A percentile compares a stretch with the other conserved stretches of the same genome.
phyloP scores from a whole-genome alignment of 2,888 invertebrate genomes.

The Malthinus seriepunctatus region DNA sequence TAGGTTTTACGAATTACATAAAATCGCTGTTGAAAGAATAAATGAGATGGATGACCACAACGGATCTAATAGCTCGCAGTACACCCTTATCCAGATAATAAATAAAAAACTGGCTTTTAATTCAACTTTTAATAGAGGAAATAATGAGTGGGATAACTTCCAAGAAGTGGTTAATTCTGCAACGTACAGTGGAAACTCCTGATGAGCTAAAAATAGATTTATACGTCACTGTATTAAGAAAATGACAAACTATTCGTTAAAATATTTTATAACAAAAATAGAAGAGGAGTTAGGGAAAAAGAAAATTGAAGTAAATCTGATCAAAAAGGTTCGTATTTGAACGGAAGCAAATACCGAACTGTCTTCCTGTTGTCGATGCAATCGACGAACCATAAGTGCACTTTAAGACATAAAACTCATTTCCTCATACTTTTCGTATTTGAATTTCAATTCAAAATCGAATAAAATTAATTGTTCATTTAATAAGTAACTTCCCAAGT shows the following conservation, averaged over 20 bases:
- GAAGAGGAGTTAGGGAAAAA: no score
- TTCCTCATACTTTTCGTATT: slow-evolving; percentile 21
- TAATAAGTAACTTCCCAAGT: no score
- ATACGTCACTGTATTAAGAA: not conserved
- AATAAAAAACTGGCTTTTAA: no score
- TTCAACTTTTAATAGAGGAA: no score
- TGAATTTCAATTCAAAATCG: slow-evolving; percentile 21
- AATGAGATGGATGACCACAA: no score
- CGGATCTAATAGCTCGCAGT: no score
- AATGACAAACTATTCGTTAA: no score
- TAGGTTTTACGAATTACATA: no score
- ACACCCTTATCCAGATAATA: no score
- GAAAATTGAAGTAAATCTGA: slow-evolving; percentile 31
- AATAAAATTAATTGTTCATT: not conserved
- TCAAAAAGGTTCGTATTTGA: slow-evolving; percentile 22
- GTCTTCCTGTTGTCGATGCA: slow-evolving; percentile 21
- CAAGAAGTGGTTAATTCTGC: no score
- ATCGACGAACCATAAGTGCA: slow-evolving; percentile 14
- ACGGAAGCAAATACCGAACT: slow-evolving; percentile 31
- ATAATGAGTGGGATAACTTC: no score
- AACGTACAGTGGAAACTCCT: not conserved
- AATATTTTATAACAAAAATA: not conserved
- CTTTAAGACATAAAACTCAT: slow-evolving; percentile 25
- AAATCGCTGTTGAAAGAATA: no score
- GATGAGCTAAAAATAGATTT: not conserved